Base-by-base conservation (phyloP, 2,797 vertebrate species). In the Galagoides demidoff region DNA sequence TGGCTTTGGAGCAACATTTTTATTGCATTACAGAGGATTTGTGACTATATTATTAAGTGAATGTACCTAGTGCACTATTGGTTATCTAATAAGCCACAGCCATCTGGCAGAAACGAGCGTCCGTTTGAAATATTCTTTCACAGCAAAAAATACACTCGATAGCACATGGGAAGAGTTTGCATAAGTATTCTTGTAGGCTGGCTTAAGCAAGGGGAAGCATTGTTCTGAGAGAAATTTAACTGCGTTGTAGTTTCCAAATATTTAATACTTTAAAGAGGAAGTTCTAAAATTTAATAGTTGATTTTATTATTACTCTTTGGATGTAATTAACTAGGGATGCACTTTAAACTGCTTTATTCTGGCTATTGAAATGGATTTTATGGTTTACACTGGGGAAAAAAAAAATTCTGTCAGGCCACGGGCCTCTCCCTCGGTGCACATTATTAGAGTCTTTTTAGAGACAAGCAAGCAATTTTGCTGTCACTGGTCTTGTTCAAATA, bases 401-500 rank as follows among this genome's bases (percentile, higher is more conserved):
- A 98, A 98, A 98, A 98, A 97, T 95, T 98, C 98, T 99, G 98
- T 99, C 98, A 99, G 99, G 98, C 99, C 98, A 98, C 97, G 98
- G 98, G 98, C 98, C 98, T 99, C 98, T 99, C 99, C 99, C 99
- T 98, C 98, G 99, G 98, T 99, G 99, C 99, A 98, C 99, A 99
- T 99, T 99, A 99, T 99, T 99, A 99, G 98, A 99, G 98, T 99
- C 98, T 98, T 98, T 98, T 98, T 98, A 99, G 99, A 99, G 99
- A 99, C 99, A 99, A 99, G 99, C 99, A 99, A 99, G 99, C 99
- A 99, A 99, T 99, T 99, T 99, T 99, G 98, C 99, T 99, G 99
- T 99, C 99, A 99, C 98, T 99, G 99, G 99, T 99, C 99, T 99
- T 99, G 99, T 99, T 99, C 99, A 99, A 99, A 99, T 98, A 99